These are phyloP conservation scores for Chelidonichthys spinosus DNA, from an alignment of 2,797 vertebrate genomes.

Conservation along the genomic window DNA sequence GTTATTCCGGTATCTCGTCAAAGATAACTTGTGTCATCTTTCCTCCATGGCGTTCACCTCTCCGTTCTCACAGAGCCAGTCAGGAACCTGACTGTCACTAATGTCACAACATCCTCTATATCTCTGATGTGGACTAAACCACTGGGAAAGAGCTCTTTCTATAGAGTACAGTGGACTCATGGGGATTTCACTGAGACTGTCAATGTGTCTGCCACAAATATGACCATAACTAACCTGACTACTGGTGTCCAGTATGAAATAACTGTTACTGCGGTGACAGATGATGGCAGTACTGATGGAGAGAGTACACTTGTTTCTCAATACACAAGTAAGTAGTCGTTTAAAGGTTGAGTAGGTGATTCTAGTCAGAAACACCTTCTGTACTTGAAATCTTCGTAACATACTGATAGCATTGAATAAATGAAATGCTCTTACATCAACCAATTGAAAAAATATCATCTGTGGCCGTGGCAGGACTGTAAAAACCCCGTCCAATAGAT, in stretches of 20 bases:
- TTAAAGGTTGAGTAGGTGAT: not conserved
- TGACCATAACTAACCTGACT: conserved; percentile 23
- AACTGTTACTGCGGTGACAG: conserved; percentile 41
- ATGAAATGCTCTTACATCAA: too few species aligned
- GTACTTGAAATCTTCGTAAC: too few species aligned
- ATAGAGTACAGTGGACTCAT: conserved; percentile 39
- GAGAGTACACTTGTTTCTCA: fast-evolving
- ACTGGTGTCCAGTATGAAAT: conserved; percentile 8
- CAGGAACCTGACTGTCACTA: not conserved
- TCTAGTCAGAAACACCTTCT: not conserved
- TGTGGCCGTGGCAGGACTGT: too few species aligned
- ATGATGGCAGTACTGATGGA: conserved; percentile 20
- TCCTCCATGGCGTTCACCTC: too few species aligned
- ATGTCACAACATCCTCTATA: conserved; percentile 39
- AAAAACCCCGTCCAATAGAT: too few species aligned
- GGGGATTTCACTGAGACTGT: not conserved
- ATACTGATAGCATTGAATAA: too few species aligned
- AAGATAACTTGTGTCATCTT: too few species aligned
- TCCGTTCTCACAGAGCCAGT: conserved; percentile 38
- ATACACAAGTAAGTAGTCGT: conserved; percentile 47
- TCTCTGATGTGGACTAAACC: conserved; percentile 45
- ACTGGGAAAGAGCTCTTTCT: conserved; percentile 26
- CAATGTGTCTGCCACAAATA: not conserved
- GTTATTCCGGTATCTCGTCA: too few species aligned
- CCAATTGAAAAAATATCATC: too few species aligned